A percentile compares a stretch with the other conserved stretches of the same genome.
These are phyloP conservation scores for Drosophila paracracens DNA, from an alignment of 2,888 invertebrate genomes.

Conservation along the genomic window DNA sequence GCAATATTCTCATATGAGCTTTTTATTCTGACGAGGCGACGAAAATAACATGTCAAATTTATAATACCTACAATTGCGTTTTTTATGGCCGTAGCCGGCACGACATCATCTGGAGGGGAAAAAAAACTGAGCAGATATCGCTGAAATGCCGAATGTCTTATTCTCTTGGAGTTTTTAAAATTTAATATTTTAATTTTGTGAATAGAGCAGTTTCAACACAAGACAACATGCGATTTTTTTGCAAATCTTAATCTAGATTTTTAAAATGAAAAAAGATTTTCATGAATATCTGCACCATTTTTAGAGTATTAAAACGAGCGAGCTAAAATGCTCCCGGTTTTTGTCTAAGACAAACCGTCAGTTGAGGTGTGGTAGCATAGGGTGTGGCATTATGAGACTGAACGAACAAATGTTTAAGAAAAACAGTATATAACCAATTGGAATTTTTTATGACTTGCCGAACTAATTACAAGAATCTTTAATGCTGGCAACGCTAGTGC, in stretches of 20 bases:
- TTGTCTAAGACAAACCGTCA: constrained; percentile 20
- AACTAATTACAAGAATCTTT: constrained; percentile 61
- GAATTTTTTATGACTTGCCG: constrained; percentile 60
- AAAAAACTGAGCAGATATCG: background rate
- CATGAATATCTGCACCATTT: background rate
- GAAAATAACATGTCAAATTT: constrained; percentile 79
- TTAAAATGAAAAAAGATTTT: background rate
- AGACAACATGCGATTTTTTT: background rate
- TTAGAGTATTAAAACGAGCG: background rate
- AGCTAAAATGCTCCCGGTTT: constrained; percentile 31
- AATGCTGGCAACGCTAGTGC: constrained; percentile 22
- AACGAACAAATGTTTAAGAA: constrained; percentile 50
- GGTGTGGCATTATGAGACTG: constrained; percentile 25
- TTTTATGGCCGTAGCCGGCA: constrained; percentile 58
- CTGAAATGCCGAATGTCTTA: background rate
- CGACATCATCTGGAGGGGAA: constrained; percentile 28
- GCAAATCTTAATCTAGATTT: background rate
- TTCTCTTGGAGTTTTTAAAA: constrained; percentile 1
- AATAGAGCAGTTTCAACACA: background rate
- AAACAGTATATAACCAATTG: constrained; percentile 40
- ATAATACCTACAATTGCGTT: constrained; percentile 76
- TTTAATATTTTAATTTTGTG: background rate
- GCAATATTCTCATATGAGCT: constrained; percentile 52
- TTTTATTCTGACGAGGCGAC: constrained; percentile 70
- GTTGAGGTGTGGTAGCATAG: background rate